These are phyloP conservation scores for Paralvinella palmiformis DNA, from an alignment of 1,140 invertebrate genomes.

Conservation along the genomic window DNA sequence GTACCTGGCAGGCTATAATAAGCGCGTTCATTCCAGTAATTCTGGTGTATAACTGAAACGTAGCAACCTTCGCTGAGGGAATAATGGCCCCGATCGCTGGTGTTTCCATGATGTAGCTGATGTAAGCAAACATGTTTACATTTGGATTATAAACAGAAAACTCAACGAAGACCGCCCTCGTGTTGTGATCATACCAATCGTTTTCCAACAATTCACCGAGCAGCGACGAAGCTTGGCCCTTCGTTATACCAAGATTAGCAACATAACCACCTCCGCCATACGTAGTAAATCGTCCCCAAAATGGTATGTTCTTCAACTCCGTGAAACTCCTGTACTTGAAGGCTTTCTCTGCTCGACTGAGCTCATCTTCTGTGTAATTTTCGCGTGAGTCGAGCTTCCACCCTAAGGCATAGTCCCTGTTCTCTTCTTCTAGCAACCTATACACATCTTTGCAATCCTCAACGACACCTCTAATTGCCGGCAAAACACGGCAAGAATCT, in stretches of 20 bases:
- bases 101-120: conserved; percentile 15
- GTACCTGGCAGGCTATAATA: no score
- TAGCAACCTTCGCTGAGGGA: not conserved
- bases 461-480: conserved; percentile 30
- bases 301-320: conserved; percentile 25
- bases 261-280: conserved; percentile 34
- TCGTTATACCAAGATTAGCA: conserved; percentile 24
- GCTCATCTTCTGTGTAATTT: not conserved
- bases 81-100: conserved; percentile 14
- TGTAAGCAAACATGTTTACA: conserved; percentile 34
- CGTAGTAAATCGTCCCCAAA: conserved; percentile 23
- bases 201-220: not conserved
- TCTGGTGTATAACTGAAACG: conserved; percentile 10
- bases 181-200: conserved; percentile 52
- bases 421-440: not conserved
- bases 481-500: conserved; percentile 20
- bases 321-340: conserved; percentile 23
- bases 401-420: not conserved
- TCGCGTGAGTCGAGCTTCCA: not conserved
- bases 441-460: conserved; percentile 4
- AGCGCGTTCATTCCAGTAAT: no score
- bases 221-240: not conserved
- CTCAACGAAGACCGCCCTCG: conserved; percentile 56
- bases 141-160: conserved; percentile 56
- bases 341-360: conserved; percentile 4